Evolutionary conservation across 2,797 vertebrate species (phyloP).

Genomic region (Periophthalmus magnuspinnatus): DNA sequence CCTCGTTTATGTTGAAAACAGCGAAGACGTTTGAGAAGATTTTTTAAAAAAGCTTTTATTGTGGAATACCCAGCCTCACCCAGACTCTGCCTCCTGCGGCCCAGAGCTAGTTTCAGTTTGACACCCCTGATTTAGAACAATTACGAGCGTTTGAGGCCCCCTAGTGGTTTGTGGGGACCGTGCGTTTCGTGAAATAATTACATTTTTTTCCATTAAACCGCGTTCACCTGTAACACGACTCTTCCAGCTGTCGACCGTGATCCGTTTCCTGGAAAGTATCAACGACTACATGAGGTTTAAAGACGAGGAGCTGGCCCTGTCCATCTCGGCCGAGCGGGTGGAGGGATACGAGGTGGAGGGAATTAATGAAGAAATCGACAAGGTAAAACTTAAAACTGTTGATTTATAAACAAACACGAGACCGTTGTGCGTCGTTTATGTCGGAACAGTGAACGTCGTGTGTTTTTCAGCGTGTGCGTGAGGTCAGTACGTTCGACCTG

Average conservation of each 20-base stretch:
- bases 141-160: too few relatives aligned
- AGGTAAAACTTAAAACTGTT: constrained; percentile 69
- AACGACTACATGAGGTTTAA: constrained; percentile 76
- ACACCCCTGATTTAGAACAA: too few relatives aligned
- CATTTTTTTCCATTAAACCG: too few relatives aligned
- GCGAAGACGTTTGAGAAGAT: too few relatives aligned
- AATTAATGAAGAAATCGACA: constrained; percentile 83
- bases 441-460: neutral
- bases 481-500: constrained; percentile 79
- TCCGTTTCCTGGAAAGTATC: constrained; percentile 77
- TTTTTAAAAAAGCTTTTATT: too few relatives aligned
- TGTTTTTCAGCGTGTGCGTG: constrained; percentile 71
- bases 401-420: neutral
- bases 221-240: neutral
- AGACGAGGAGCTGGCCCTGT: constrained; percentile 77
- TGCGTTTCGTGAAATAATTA: too few relatives aligned
- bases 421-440: neutral
- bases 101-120: too few relatives aligned
- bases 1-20: too few relatives aligned
- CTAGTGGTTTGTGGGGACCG: too few relatives aligned
- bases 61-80: too few relatives aligned
- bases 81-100: too few relatives aligned
- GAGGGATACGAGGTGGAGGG: constrained; percentile 81
- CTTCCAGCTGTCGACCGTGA: constrained; percentile 74
- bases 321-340: constrained; percentile 72